Evolutionary conservation across 2,888 invertebrate genomes (phyloP).

Genomic region (Phytoseiulus persimilis): DNA sequence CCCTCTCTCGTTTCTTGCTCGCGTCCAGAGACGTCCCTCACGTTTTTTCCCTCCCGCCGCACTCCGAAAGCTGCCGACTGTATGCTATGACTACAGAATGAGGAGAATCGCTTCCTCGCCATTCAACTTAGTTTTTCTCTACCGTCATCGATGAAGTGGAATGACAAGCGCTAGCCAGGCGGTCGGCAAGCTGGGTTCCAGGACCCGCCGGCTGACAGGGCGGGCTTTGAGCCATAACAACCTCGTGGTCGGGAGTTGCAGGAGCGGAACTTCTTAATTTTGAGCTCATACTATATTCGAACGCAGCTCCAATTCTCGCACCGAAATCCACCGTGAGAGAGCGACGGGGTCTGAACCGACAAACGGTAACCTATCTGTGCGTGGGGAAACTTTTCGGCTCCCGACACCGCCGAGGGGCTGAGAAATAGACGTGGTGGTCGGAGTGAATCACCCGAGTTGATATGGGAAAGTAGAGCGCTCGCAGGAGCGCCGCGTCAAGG

Average conservation of each 20-base stretch:
- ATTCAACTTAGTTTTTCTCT: neutral
- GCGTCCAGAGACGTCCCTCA: neutral
- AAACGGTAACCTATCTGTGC: too few relatives aligned
- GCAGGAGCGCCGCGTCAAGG: too few relatives aligned
- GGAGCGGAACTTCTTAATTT: neutral
- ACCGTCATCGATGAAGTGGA: slow-evolving; percentile 5
- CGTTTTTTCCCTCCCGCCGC: neutral
- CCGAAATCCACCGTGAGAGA: too few relatives aligned
- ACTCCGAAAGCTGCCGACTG: neutral
- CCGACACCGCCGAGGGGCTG: too few relatives aligned
- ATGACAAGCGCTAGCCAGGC: neutral
- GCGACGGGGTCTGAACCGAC: too few relatives aligned
- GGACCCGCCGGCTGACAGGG: neutral
- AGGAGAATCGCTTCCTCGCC: neutral
- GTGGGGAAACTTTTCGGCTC: too few relatives aligned
- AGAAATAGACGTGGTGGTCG: too few relatives aligned
- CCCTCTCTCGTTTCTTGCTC: neutral
- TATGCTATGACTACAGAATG: slow-evolving; percentile 5
- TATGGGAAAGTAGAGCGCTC: too few relatives aligned
- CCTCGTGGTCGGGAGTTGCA: neutral
- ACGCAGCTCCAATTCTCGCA: too few relatives aligned
- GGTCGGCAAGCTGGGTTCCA: neutral
- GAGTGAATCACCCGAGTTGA: too few relatives aligned
- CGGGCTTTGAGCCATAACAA: neutral
- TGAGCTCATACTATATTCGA: too few relatives aligned